A percentile compares a stretch with the other conserved stretches of the same genome.
These are phyloP conservation scores for Ancistrus triradiatus DNA, from an alignment of 2,113 vertebrate species.

Conservation along the genomic window DNA sequence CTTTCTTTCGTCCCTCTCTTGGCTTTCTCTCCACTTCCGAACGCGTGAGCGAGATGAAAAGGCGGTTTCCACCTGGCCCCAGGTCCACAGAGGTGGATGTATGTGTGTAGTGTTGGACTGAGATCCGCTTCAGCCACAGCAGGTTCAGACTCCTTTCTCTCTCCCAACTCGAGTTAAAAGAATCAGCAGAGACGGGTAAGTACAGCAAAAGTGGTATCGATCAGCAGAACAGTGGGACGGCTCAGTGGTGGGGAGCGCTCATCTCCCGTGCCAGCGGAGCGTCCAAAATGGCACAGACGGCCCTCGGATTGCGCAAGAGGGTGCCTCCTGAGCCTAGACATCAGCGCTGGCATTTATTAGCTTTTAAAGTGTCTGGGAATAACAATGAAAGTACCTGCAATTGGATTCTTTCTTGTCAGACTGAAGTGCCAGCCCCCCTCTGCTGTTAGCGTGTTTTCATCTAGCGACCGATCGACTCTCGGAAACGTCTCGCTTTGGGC, in stretches of 20 bases:
- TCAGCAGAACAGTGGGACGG: conserved; percentile 15
- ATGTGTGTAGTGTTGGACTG: background rate
- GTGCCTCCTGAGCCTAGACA: background rate
- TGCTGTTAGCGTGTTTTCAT: background rate
- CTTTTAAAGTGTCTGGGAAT: background rate
- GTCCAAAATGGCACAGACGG: conserved; percentile 27
- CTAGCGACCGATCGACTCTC: too few relatives aligned
- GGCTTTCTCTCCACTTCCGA: background rate
- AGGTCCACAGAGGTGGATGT: background rate
- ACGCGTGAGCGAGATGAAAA: background rate
- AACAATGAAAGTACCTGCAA: too few relatives aligned
- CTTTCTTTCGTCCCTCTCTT: background rate
- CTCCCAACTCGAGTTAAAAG: conserved; percentile 19
- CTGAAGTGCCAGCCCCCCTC: background rate
- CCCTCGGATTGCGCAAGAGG: background rate
- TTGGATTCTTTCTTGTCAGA: too few relatives aligned
- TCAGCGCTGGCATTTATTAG: background rate
- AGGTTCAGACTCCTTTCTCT: background rate
- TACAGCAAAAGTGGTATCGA: conserved; percentile 38
- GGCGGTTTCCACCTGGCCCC: too few relatives aligned
- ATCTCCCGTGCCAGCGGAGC: conserved; percentile 16
- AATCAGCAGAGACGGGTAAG: conserved; percentile 16
- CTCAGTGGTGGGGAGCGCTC: background rate
- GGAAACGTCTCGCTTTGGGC: too few relatives aligned
- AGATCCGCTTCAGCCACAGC: conserved; percentile 18